These are phyloP conservation scores for Matsumurasca onukii DNA, from an alignment of 1,140 invertebrate genomes.

Conservation along the genomic window DNA sequence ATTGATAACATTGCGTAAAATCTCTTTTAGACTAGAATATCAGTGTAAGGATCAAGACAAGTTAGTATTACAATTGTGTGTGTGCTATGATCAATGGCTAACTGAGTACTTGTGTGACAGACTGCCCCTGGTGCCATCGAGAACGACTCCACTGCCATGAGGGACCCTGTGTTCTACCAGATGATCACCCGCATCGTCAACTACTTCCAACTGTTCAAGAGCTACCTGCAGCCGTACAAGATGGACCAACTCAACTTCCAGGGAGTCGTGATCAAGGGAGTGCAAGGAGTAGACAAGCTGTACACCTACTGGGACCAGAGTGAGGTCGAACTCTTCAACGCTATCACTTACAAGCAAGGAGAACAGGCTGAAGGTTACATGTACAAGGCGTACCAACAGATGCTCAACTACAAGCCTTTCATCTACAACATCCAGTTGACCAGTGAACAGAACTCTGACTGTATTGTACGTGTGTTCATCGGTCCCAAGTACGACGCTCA, in stretches of 20 bases:
- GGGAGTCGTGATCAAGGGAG: conserved; percentile 49
- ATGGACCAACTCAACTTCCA: conserved; percentile 45
- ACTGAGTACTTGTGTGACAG: no score
- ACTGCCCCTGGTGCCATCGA: conserved; percentile 53
- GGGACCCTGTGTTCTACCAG: conserved; percentile 56
- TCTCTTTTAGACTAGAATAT: no score
- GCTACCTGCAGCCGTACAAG: conserved; percentile 58
- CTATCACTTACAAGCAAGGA: conserved; percentile 54
- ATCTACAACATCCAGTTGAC: conserved; percentile 58
- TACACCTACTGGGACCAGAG: conserved; percentile 45
- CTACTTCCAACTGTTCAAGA: conserved; percentile 55
- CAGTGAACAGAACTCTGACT: conserved; percentile 55
- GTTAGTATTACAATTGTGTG: background rate
- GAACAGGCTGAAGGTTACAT: conserved; percentile 46
- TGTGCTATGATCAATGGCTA: no score
- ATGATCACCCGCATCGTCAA: conserved; percentile 52
- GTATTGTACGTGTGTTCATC: conserved; percentile 62
- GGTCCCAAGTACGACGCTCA: conserved; percentile 66
- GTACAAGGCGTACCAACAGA: conserved; percentile 49
- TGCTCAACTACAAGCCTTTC: conserved; percentile 67
- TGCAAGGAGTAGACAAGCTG: conserved; percentile 18
- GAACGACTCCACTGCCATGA: conserved; percentile 49
- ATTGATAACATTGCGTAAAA: no score
- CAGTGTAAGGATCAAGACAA: no score
- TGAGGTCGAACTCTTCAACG: conserved; percentile 53